Evolutionary conservation across 1,140 invertebrate genomes (phyloP), one percentile per base, ranked within the genome.

Genomic region (Delia radicum): DNA sequence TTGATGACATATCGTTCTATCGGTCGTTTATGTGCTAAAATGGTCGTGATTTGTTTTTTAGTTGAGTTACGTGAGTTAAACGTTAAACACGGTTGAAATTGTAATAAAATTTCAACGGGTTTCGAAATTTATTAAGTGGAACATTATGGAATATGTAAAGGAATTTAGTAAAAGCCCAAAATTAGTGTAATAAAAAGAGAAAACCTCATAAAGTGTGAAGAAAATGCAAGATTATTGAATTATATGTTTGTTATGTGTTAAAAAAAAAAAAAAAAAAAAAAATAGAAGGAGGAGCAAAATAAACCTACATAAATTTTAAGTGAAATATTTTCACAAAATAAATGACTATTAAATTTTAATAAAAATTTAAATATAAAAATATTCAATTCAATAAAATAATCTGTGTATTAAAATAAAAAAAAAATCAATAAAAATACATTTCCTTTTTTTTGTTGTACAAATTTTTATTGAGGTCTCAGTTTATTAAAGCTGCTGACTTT

Each of bases 151-250:
- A 37, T 21, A 55, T 55, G 48, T 10, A 24, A 55, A 55, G 48
- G 48, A 55, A 55, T 55, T 55, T 55, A n/a, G 6, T 55, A 2
- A 37, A 21, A 55, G 48, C 48, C 48, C n/a, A 55, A 55, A 55
- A 55, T 55, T 55, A 55, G 48, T 55, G 48, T 55, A 55, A 55
- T 55, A 18, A 55, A 55, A 55, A 55, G 48, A 55, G 48, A 55
- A 55, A 18, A 7, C 48, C n/a, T 55, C 48, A 55, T 55, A 55
- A 55, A 18, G 48, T 8, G 18, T 55, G 21, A 55, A 55, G 48
- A 55, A 24, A 55, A 24, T 55, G 10, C n/a, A 55, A 55, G 18
- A 55, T 55, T 55, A 55, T 55, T 55, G 18, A 55, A 55, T 55
- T 55, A 21, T 7, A 55, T 21, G 21, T 21, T 21, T 21, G 18